These are phyloP conservation scores for Rousettus madagascariensis DNA, from an alignment of 2,797 vertebrate genomes.

Conservation along the genomic window DNA sequence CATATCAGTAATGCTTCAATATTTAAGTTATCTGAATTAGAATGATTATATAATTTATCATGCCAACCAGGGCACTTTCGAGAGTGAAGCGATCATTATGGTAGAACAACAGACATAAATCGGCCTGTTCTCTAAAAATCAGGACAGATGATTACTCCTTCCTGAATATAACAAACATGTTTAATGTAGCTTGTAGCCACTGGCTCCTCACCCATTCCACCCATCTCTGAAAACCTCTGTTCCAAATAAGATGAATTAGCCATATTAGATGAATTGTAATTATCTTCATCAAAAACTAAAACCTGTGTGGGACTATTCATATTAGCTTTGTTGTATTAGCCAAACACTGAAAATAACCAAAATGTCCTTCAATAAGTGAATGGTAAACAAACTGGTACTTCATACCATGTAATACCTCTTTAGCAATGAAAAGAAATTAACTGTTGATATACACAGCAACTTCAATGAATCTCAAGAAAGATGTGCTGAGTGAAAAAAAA, in stretches of 20 bases:
- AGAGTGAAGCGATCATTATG: constrained; percentile 15
- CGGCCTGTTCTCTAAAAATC: background rate
- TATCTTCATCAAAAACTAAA: background rate
- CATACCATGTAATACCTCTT: background rate
- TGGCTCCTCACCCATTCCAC: background rate
- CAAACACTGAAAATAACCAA: background rate
- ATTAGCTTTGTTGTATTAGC: background rate
- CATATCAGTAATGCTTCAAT: background rate
- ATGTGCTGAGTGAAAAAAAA: background rate
- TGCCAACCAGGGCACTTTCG: background rate
- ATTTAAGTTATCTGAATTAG: background rate
- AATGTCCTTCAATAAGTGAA: background rate
- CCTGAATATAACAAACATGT: background rate
- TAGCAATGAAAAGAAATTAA: background rate
- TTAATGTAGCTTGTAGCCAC: background rate
- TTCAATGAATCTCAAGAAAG: background rate
- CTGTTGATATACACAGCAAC: background rate
- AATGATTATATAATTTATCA: constrained; percentile 24
- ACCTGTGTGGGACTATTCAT: background rate
- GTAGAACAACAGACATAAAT: background rate
- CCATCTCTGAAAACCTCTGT: background rate
- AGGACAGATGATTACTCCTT: background rate
- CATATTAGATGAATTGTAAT: background rate
- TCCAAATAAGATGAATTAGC: background rate
- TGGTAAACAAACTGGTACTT: background rate